These are phyloP conservation scores for Psophia crepitans DNA, from an alignment of 2,113 vertebrate species.

Conservation along the genomic window DNA sequence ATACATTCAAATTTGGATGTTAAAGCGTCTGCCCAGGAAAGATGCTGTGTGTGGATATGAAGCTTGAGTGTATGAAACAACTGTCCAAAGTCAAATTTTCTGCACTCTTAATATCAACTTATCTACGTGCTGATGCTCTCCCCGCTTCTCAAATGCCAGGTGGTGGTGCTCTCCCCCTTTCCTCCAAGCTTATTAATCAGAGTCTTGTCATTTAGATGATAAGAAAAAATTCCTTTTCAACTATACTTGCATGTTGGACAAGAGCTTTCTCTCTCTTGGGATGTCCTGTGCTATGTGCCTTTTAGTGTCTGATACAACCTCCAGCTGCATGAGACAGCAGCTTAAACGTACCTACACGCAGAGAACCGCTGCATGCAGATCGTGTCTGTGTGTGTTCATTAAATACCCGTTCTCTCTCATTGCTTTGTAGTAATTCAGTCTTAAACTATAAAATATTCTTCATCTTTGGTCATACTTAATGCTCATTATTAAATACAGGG, in stretches of 20 bases:
- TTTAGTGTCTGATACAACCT: background rate
- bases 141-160: background rate
- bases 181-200: background rate
- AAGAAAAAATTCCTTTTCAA: background rate
- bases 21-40: background rate
- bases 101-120: background rate
- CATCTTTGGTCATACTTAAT: background rate
- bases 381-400: background rate
- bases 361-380: background rate
- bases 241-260: background rate
- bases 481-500: background rate
- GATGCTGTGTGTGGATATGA: background rate
- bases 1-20: background rate
- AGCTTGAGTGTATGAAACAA: background rate
- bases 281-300: background rate
- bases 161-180: background rate
- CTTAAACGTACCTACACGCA: background rate
- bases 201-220: background rate
- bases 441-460: background rate
- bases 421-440: background rate
- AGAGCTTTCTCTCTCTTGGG: background rate
- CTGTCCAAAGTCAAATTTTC: background rate
- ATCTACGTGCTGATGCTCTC: background rate
- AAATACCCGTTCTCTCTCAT: background rate
- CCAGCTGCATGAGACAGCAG: background rate